Evolutionary conservation across 2,797 vertebrate species (phyloP).

Genomic region (Enoplosus armatus): DNA sequence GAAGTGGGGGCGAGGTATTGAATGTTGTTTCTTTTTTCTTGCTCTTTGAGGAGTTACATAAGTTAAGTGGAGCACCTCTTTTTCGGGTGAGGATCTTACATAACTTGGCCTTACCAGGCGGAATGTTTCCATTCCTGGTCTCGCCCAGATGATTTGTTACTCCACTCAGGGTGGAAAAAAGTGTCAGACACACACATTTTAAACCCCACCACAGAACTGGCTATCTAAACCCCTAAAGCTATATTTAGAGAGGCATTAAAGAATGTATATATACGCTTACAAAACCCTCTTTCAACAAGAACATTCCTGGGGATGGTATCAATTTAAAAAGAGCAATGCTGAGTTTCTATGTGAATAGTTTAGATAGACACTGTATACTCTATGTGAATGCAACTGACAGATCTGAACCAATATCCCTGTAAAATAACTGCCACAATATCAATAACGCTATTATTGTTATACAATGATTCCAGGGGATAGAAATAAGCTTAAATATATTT

Average conservation of each 20-base stretch:
- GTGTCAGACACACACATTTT: conserved; percentile 65
- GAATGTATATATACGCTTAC: conserved; percentile 33
- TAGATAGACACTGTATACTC: background rate
- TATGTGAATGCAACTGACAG: background rate
- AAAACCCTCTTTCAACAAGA: conserved; percentile 32
- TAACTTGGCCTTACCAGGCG: conserved; percentile 68
- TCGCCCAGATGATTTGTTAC: conserved; percentile 75
- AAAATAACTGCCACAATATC: background rate
- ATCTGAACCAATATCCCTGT: background rate
- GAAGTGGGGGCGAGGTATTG: conserved; percentile 40
- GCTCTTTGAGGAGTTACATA: conserved; percentile 72
- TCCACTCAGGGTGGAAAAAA: conserved; percentile 70
- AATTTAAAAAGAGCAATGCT: conserved; percentile 26
- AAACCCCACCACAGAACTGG: conserved; percentile 55
- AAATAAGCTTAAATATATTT: background rate
- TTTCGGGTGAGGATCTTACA: conserved; percentile 73
- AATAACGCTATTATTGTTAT: background rate
- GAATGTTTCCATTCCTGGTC: conserved; percentile 79
- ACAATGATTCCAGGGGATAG: background rate
- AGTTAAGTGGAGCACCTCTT: conserved; percentile 76
- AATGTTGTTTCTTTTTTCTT: conserved; percentile 50
- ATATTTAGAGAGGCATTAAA: conserved; percentile 71
- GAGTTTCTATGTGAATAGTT: background rate
- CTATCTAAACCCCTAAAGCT: conserved; percentile 55
- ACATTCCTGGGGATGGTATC: conserved; percentile 34